A percentile compares a stretch with the other conserved stretches of the same genome.
Conservation (phyloP, 2,113 vertebrate genomes). For the Cavia porcellus region DNA sequence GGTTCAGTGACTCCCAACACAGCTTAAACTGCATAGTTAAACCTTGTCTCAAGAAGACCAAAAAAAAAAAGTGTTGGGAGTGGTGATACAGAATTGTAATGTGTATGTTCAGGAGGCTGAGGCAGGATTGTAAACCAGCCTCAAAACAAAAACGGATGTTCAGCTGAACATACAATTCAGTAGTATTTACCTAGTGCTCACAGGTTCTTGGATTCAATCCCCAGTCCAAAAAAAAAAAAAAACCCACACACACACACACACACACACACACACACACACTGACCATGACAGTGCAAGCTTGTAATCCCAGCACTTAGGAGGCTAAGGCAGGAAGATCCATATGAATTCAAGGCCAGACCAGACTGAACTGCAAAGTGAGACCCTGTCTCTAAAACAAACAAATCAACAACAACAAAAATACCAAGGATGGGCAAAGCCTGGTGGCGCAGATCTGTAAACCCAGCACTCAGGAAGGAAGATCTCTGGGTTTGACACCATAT, state of each 20-base stretch:
- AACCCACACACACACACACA: no score
- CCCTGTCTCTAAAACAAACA: background rate
- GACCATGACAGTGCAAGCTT: background rate
- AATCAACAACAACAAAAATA: no score
- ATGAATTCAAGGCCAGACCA: background rate
- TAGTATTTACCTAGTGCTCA: background rate
- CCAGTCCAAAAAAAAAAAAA: background rate
- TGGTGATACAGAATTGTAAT: background rate
- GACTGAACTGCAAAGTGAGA: background rate
- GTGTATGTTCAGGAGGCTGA: background rate
- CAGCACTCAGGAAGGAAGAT: no score
- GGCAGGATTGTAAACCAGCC: background rate
- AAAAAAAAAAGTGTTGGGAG: background rate
- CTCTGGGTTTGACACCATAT: no score
- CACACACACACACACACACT: no score
- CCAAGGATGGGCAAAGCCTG: no score
- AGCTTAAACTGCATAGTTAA: background rate
- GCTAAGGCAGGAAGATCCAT: background rate
- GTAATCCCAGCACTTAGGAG: background rate
- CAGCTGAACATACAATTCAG: background rate
- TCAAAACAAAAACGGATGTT: background rate
- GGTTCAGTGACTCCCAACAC: no score
- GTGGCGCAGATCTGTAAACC: no score
- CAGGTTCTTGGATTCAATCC: background rate
- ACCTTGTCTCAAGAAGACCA: background rate